Evolutionary conservation across 2,797 vertebrate genomes (phyloP).

Genomic region (Myotis findleyi): DNA sequence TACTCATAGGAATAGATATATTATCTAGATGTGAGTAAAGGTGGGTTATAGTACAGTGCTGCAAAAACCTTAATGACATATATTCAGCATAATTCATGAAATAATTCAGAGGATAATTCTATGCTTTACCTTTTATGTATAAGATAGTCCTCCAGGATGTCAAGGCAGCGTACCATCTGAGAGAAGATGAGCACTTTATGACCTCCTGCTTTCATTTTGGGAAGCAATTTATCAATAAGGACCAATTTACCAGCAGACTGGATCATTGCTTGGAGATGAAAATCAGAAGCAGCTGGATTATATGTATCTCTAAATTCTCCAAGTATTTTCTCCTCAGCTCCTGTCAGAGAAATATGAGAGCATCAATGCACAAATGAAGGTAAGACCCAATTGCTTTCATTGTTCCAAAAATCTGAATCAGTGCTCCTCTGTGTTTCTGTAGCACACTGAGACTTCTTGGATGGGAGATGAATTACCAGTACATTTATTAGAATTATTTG

Average conservation of each 20-base stretch:
- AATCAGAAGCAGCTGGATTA: conserved; percentile 93
- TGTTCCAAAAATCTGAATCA: background rate
- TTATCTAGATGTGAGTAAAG: background rate
- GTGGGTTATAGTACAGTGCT: background rate
- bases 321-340: conserved; percentile 99
- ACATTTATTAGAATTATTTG: conserved; percentile 6
- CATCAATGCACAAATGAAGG: background rate
- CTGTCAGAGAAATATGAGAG: conserved; percentile 82
- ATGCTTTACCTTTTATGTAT: conserved; percentile 95
- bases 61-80: background rate
- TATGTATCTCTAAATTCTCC: conserved; percentile 98
- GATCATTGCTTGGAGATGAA: conserved; percentile 99
- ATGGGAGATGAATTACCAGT: background rate
- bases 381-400: background rate
- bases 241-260: conserved; percentile 99
- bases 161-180: conserved; percentile 99
- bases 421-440: background rate
- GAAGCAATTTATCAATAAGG: conserved; percentile 98
- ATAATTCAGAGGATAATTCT: background rate
- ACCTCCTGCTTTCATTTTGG: conserved; percentile 99
- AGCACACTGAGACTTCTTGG: background rate
- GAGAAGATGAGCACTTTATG: conserved; percentile 99
- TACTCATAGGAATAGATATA: background rate
- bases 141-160: conserved; percentile 99
- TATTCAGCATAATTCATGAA: background rate